These are phyloP conservation scores for Zoanthus sociatus DNA, from an alignment of 92 coral and sea anemone genomes.

Conservation along the genomic window DNA sequence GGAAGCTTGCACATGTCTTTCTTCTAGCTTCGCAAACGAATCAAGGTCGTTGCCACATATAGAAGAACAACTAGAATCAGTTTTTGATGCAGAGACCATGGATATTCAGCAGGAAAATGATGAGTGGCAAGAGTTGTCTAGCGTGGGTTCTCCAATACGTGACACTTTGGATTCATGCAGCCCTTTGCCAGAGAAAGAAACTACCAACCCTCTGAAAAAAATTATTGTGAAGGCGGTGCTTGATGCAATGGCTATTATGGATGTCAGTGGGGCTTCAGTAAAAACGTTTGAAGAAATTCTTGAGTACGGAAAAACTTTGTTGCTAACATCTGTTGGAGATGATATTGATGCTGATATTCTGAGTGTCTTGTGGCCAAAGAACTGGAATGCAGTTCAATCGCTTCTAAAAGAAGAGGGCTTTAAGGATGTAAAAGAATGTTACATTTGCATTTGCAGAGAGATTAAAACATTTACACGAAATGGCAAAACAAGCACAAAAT, in stretches of 20 bases:
- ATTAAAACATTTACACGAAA: slow-evolving; percentile 44
- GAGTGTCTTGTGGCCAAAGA: slow-evolving; percentile 14
- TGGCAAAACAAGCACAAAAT: slow-evolving; percentile 53
- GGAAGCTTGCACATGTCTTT: slow-evolving; percentile 39
- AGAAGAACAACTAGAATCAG: slow-evolving; percentile 26
- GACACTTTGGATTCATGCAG: slow-evolving; percentile 15
- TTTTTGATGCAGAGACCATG: slow-evolving; percentile 19
- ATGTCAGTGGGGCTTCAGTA: slow-evolving; percentile 2
- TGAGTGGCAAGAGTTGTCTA: background rate
- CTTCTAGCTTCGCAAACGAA: slow-evolving; percentile 8
- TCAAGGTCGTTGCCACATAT: slow-evolving; percentile 11
- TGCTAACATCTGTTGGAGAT: slow-evolving; percentile 29
- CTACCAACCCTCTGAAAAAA: slow-evolving; percentile 11
- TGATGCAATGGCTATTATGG: slow-evolving; percentile 21
- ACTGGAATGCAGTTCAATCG: slow-evolving; percentile 27
- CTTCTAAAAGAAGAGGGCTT: slow-evolving; percentile 22
- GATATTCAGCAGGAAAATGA: background rate
- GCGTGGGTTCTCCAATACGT: slow-evolving; percentile 15
- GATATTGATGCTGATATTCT: slow-evolving; percentile 22
- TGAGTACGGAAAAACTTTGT: slow-evolving; percentile 15
- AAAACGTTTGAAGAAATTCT: slow-evolving; percentile 21
- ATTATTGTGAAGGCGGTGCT: slow-evolving; percentile 28
- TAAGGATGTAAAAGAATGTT: slow-evolving; percentile 62
- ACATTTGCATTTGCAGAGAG: slow-evolving; percentile 67
- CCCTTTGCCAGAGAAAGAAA: slow-evolving; percentile 9